A percentile compares a stretch with the other conserved stretches of the same genome.
phyloP scores from a whole-genome alignment of 1,140 invertebrate species.

The Alviniconcha marisindica region DNA sequence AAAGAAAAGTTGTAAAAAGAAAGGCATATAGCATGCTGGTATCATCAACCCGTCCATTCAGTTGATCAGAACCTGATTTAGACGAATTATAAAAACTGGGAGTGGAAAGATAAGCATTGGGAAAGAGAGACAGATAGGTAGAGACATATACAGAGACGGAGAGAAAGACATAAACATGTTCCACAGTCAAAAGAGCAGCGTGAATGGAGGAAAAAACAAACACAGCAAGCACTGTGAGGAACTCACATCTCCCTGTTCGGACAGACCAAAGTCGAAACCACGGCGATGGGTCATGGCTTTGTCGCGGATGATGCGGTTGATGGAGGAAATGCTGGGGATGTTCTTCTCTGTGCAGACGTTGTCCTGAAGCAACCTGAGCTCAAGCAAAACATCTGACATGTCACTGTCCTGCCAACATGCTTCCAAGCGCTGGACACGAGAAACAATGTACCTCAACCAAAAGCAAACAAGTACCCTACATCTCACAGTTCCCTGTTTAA shows the following conservation, averaged over 20 bases:
- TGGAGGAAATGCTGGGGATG: constrained; percentile 95
- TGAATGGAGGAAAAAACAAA: no score
- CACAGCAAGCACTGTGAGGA: not conserved
- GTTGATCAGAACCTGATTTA: no score
- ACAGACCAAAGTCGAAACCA: constrained; percentile 37
- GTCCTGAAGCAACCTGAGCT: constrained; percentile 72
- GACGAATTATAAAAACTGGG: not conserved
- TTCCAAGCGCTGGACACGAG: no score
- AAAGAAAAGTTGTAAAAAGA: no score
- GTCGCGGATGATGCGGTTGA: constrained; percentile 94
- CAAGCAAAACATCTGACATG: no score
- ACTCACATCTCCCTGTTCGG: constrained; percentile 50
- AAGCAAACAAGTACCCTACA: no score
- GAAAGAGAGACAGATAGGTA: not conserved
- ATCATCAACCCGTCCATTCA: no score
- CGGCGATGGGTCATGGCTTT: constrained; percentile 71
- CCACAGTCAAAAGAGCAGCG: no score
- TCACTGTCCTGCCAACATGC: no score
- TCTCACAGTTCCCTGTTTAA: no score
- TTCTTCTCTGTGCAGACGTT: constrained; percentile 75
- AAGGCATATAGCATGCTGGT: no score
- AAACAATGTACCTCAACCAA: no score
- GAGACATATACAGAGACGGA: not conserved
- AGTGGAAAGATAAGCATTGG: not conserved
- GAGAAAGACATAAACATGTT: not conserved